phyloP scores from a whole-genome alignment of 2,113 vertebrate species.

The Proteles cristata region DNA sequence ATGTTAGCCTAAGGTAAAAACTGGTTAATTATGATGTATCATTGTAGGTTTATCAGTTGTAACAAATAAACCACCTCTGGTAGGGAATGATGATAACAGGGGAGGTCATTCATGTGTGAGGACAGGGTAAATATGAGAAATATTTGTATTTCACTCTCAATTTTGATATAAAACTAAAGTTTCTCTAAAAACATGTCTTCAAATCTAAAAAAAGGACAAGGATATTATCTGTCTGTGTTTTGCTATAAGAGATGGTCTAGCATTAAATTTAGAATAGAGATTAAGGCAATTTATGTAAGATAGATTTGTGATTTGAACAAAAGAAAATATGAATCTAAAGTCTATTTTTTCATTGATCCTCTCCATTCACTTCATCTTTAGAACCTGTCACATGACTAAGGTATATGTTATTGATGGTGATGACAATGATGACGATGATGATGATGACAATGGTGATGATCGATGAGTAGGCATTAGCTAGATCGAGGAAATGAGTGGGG shows the following conservation, averaged over 20 bases:
- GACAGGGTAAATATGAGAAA: not conserved
- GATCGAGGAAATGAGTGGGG: fast-evolving
- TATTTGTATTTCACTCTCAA: not conserved
- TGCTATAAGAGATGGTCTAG: not conserved
- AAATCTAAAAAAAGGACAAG: not conserved
- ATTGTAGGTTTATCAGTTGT: not conserved
- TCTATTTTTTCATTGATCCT: not conserved
- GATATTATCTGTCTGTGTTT: conserved; percentile 9
- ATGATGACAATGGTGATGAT: not conserved
- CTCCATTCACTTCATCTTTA: not conserved
- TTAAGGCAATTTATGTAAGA: not conserved
- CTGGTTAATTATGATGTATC: not conserved
- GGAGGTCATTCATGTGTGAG: not conserved
- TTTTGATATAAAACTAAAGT: not conserved
- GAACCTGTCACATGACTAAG: not conserved
- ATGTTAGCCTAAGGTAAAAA: not conserved
- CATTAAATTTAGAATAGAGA: conserved; percentile 14
- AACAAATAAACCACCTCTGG: not conserved
- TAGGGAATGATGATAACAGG: no score
- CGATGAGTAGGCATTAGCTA: not conserved
- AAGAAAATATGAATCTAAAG: not conserved
- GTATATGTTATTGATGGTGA: not conserved
- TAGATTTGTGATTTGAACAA: no score
- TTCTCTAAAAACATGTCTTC: not conserved
- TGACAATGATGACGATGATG: not conserved